Evolutionary conservation across 2,888 invertebrate genomes (phyloP), one percentile per base, ranked within the genome.

Genomic region (Drosophila falleni): DNA sequence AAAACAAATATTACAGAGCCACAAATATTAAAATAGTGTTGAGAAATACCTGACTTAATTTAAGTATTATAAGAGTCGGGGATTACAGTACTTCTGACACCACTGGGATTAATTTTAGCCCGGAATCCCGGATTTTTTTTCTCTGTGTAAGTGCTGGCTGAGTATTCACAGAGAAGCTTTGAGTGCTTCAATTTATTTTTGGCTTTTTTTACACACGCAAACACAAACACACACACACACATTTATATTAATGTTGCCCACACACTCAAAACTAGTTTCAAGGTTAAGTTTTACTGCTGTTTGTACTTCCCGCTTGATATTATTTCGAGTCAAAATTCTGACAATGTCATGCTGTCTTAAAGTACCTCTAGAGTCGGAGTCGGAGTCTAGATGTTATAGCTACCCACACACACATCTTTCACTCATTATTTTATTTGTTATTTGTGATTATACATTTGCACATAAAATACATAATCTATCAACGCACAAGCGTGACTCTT

Each of bases 241-340:
- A 4, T 1, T 1, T 3, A 33, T 19, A 19, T 19, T 19, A 13
- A 35, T 35, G 50, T 35, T 50, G 35, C 50, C 50, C 60, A 63
- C 37, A 42, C 79, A 69, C 53, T 60, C 59, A 71, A 81, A 62
- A 62, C 64, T n/a, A 58, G 63, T 85, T 82, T 83, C 83, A 83
- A 88, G 83, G 83, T 88, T 86, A 83, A 64, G 82, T 67, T 77
- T 73, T 67, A 65, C 65, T 72, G 71, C 54, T 71, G 71, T 67
- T 74, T 77, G 80, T n/a, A n/a, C 63, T 84, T 81, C 69, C 84
- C 87, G 78, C 71, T 69, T 81, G 65, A 67, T n/a, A 67, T n/a
- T 26, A 37, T 16, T 58, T 33, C 49, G 50, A 69, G 58, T 60
- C 41, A 31, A 64, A 62, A 60, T 50, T 67, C 59, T 44, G 51